phyloP scores from a whole-genome alignment of 2,113 vertebrate species.

The Microtus richardsoni region DNA sequence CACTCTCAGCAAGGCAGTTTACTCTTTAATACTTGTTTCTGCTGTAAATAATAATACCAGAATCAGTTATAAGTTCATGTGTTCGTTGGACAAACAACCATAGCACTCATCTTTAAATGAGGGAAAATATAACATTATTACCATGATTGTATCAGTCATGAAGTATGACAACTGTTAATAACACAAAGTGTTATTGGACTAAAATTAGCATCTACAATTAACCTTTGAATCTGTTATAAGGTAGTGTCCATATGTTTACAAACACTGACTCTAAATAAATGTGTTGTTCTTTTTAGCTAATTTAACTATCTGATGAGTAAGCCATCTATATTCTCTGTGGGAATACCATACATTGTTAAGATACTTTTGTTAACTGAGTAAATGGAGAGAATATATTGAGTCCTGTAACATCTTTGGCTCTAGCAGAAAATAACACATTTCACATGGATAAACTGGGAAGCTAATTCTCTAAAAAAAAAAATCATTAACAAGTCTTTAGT shows the following conservation, averaged over 20 bases:
- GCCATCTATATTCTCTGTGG: not conserved
- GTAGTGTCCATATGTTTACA: not conserved
- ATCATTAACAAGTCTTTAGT: not conserved
- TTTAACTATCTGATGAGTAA: not conserved
- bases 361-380: not conserved
- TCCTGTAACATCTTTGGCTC: not conserved
- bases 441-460: not conserved
- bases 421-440: not conserved
- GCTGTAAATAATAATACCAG: not conserved
- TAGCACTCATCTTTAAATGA: not conserved
- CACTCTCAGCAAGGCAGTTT: not conserved
- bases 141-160: not conserved
- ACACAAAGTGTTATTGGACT: not conserved
- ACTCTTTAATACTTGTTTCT: not conserved
- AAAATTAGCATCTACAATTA: not conserved
- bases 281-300: not conserved
- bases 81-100: not conserved
- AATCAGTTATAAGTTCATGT: not conserved
- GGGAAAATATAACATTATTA: not conserved
- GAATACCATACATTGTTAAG: not conserved
- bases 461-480: not conserved
- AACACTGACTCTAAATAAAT: constrained; percentile 10
- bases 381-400: not conserved
- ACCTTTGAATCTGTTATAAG: not conserved
- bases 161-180: not conserved